Percentiles rank a stretch among this genome's conserved stretches.
Conservation (phyloP, 2,113 vertebrate genomes). For the Egretta garzetta region DNA sequence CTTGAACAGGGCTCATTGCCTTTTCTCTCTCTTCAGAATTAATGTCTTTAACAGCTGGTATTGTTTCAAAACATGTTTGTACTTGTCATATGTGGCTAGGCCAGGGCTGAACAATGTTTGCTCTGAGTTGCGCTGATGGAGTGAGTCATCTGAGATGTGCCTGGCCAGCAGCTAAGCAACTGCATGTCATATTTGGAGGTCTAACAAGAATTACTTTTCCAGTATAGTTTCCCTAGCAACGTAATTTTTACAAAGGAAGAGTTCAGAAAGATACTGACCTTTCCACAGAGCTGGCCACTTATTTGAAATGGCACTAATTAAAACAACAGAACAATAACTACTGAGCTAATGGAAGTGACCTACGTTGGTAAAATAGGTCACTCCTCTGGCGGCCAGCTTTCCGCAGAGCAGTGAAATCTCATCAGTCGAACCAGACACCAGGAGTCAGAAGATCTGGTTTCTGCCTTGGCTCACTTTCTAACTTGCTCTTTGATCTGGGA, state of each 20-base stretch:
- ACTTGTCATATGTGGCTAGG: not conserved
- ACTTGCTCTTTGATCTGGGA: not conserved
- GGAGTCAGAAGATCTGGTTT: not conserved
- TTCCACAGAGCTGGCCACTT: conserved; percentile 7
- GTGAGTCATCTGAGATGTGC: conserved; percentile 31
- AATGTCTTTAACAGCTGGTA: not conserved
- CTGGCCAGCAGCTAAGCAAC: conserved; percentile 63
- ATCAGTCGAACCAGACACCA: not conserved
- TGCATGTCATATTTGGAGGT: not conserved
- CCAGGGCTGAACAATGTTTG: conserved; percentile 31
- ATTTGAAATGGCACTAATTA: conserved; percentile 47
- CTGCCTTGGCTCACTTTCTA: not conserved
- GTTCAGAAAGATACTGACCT: conserved; percentile 38
- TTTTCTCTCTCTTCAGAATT: not conserved
- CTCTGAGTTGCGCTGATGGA: not conserved
- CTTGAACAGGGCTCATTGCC: not conserved
- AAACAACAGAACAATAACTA: not conserved
- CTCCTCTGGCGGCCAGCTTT: not conserved
- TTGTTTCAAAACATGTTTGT: conserved; percentile 18
- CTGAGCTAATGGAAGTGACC: conserved; percentile 34
- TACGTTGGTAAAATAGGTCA: not conserved
- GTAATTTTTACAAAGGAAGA: not conserved
- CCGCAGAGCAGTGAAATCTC: not conserved
- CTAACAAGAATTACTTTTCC: conserved; percentile 28
- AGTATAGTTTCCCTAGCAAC: conserved; percentile 17